Evolutionary conservation across 2,888 invertebrate species (phyloP), one percentile per base, ranked within the genome.

Genomic region (Zaprionus bogoriensis): DNA sequence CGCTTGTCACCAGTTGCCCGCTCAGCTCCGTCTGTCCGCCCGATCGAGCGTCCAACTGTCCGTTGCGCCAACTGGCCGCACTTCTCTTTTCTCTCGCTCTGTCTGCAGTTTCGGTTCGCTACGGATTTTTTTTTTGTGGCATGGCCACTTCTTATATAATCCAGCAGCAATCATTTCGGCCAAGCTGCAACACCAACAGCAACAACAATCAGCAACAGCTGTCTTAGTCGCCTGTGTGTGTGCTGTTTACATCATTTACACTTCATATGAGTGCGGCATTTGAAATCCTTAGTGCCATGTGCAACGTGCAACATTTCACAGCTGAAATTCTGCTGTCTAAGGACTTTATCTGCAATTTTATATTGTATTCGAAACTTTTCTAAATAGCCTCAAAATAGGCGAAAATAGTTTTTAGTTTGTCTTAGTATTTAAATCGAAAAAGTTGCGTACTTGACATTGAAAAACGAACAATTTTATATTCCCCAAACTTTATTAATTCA

Each of bases 91-190:
- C 55, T 58, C 30, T 42, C 51, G 44, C 50, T 64, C 42, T 55
- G 32, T 53, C 48, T 74, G 61, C 58, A 47, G 58, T 65, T 67
- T 72, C 73, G 42, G 67, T 78, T 41, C 20, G 41, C 20, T 41
- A n/a, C 41, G 41, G 41, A 27, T n/a, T n/a, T n/a, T n/a, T n/a
- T n/a, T 41, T 79, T 87, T 87, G 82, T 83, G 82, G 82, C 82
- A 83, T 87, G 87, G 87, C 88, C 87, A 87, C 82, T 83, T 83
- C 74, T 83, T 83, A 83, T 83, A 83, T 83, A 83, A 83, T 80
- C 60, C 74, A 70, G 53, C 81, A 69, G 76, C 81, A 86, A 81
- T 81, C 87, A 86, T 81, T 81, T 81, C 83, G 80, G 77, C 86
- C 86, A 82, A 65, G 55, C 85, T 86, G 80, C 86, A 85, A 69